These are phyloP conservation scores for Griposia aprilina DNA, from an alignment of 2,888 invertebrate genomes.

Conservation along the genomic window DNA sequence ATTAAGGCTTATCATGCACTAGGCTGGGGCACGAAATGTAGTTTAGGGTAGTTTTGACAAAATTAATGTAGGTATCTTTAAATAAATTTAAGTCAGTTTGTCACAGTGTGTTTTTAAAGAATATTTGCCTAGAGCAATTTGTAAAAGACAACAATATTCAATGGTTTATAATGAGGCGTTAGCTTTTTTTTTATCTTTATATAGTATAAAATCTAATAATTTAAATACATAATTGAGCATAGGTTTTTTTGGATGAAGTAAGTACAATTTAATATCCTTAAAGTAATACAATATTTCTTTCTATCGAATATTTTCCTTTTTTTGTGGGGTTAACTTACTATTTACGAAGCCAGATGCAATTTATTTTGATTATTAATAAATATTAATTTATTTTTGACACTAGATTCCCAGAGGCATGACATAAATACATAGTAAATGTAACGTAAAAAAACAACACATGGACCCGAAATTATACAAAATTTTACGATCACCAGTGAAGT, in stretches of 20 bases:
- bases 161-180: not conserved
- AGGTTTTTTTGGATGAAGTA: constrained; percentile 28
- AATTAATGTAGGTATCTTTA: not conserved
- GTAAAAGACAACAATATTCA: not conserved
- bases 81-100: not conserved
- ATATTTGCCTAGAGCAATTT: not conserved
- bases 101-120: not conserved
- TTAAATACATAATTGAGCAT: constrained; percentile 49
- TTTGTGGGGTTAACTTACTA: not conserved
- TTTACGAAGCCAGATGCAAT: not conserved
- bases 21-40: not conserved
- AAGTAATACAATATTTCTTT: not conserved
- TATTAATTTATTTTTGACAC: not conserved
- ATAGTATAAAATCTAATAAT: constrained; percentile 24
- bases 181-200: not conserved
- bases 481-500: constrained; percentile 18
- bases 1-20: not conserved
- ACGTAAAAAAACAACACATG: constrained; percentile 4
- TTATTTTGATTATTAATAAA: not conserved
- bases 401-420: not conserved
- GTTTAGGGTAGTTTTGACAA: not conserved
- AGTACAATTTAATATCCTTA: constrained; percentile 47
- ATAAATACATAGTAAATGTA: constrained; percentile 4
- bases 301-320: not conserved
- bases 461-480: constrained; percentile 7